Conservation (phyloP, 2,888 invertebrate genomes). For the Nymphalis c-album region DNA sequence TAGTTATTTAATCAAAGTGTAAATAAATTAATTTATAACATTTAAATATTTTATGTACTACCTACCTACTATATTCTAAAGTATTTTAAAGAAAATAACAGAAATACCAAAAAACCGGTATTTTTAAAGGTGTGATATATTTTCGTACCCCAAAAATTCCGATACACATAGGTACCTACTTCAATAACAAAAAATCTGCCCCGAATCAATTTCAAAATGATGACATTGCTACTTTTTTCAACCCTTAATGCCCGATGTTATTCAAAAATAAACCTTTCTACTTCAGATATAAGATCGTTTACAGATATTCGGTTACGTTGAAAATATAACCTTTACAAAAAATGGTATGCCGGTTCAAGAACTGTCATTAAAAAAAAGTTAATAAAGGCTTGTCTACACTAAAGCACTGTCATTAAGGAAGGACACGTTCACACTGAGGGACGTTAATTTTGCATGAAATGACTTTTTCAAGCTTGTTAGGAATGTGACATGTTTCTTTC, state of each 20-base stretch:
- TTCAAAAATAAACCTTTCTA: background rate
- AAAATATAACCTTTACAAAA: background rate
- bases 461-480: slow-evolving; percentile 52
- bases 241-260: slow-evolving; percentile 2
- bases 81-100: background rate
- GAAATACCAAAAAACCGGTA: background rate
- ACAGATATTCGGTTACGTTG: background rate
- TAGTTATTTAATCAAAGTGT: no score
- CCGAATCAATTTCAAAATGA: slow-evolving; percentile 34
- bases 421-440: slow-evolving; percentile 35
- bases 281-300: slow-evolving; percentile 6
- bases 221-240: slow-evolving; percentile 35
- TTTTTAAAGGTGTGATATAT: slow-evolving; percentile 2
- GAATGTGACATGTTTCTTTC: slow-evolving; percentile 9
- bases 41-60: no score
- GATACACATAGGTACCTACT: slow-evolving; percentile 25
- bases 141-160: slow-evolving; percentile 23
- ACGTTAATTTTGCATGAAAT: slow-evolving; percentile 76
- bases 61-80: no score
- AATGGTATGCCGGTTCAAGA: slow-evolving; percentile 9
- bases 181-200: slow-evolving; percentile 30
- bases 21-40: no score
- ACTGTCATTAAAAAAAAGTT: slow-evolving; percentile 30
- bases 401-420: slow-evolving; percentile 29
- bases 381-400: slow-evolving; percentile 29